phyloP scores from a whole-genome alignment of 2,888 invertebrate species.

The Cryptocephalus moraei region DNA sequence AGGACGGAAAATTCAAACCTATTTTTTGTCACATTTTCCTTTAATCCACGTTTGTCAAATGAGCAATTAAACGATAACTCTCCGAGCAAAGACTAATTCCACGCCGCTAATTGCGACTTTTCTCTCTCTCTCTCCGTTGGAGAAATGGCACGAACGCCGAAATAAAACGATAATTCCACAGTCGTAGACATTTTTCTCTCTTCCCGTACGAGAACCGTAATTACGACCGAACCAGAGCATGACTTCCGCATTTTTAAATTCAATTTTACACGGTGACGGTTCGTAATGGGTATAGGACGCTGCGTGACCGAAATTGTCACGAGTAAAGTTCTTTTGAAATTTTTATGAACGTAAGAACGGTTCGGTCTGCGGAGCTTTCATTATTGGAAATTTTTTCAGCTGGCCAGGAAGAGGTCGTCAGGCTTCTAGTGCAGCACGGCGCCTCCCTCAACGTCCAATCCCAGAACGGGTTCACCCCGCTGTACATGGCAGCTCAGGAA shows the following conservation, averaged over 20 bases:
- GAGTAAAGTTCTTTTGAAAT: no score
- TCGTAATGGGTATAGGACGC: background rate
- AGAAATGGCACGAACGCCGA: background rate
- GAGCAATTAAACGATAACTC: no score
- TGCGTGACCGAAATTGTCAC: no score
- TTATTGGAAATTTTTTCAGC: constrained; percentile 54
- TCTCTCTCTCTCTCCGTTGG: no score
- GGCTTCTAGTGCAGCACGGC: constrained; percentile 79
- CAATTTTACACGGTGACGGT: background rate
- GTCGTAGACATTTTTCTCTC: background rate
- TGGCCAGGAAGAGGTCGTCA: constrained; percentile 89
- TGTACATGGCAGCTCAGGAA: constrained; percentile 98
- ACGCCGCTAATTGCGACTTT: no score
- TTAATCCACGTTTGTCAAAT: no score
- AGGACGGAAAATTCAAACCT: no score
- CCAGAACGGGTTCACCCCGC: constrained; percentile 93
- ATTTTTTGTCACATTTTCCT: no score
- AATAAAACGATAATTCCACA: background rate
- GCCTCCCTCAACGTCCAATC: constrained; percentile 96
- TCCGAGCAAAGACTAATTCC: no score
- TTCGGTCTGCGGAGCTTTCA: no score
- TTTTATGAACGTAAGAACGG: no score
- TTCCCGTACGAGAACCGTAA: background rate
- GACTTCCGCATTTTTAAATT: constrained; percentile 1
- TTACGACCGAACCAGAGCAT: constrained; percentile 1